Conservation (phyloP, 2,888 invertebrate genomes). For the Drosophila anceps region DNA sequence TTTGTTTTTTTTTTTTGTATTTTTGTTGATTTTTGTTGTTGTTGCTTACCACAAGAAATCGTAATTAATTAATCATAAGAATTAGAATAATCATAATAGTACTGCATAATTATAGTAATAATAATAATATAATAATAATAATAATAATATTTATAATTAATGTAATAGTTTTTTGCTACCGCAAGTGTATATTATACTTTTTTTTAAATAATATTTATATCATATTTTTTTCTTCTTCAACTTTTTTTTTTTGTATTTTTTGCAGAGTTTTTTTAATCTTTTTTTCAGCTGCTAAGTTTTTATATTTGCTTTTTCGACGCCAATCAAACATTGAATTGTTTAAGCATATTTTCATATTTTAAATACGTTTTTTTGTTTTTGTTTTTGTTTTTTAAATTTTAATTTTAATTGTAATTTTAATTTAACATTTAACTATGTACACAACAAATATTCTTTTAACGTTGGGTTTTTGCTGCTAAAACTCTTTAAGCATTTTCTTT, state of each 20-base stretch:
- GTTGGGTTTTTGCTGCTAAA: constrained; percentile 76
- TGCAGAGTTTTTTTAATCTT: constrained; percentile 11
- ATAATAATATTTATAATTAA: constrained; percentile 70
- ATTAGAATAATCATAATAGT: constrained; percentile 80
- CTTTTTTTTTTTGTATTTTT: constrained; percentile 39
- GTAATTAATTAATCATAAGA: constrained; percentile 79
- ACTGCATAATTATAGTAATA: constrained; percentile 75
- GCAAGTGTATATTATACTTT: constrained; percentile 58
- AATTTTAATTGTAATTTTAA: constrained; percentile 32
- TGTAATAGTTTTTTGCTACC: constrained; percentile 80
- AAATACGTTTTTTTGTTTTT: constrained; percentile 35
- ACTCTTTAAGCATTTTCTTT: constrained; percentile 60
- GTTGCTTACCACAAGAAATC: constrained; percentile 72
- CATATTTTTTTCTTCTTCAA: constrained; percentile 39
- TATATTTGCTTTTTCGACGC: constrained; percentile 53
- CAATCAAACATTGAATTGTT: constrained; percentile 73
- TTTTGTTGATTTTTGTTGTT: constrained; percentile 50
- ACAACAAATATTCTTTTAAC: constrained; percentile 81
- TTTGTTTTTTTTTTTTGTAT: constrained; percentile 32
- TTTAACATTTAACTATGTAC: constrained; percentile 80
- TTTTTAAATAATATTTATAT: constrained; percentile 71
- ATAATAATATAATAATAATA: constrained; percentile 73
- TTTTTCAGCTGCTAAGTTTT: constrained; percentile 45
- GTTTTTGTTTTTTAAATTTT: background rate
- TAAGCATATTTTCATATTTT: constrained; percentile 62